A percentile compares a stretch with the other conserved stretches of the same genome.
Evolutionary conservation across 2,797 vertebrate genomes (phyloP).

Genomic region (Enteromius treurensis): DNA sequence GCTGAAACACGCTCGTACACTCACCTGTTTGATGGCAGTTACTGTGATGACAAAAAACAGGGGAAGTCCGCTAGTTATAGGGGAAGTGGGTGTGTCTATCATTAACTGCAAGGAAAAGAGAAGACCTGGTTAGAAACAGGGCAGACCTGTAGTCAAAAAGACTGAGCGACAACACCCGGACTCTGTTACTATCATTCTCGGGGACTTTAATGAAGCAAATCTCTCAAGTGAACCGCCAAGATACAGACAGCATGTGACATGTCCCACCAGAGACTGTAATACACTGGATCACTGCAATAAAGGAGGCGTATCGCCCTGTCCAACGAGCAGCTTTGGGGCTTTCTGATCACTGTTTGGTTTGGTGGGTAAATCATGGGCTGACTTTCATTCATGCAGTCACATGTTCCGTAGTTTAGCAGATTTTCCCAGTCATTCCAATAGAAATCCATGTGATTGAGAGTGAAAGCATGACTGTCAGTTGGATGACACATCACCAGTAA

Average conservation of each 20-base stretch:
- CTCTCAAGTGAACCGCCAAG: no score
- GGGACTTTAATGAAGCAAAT: no score
- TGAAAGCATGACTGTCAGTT: not conserved
- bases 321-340: no score
- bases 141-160: not conserved
- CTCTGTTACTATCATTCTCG: no score
- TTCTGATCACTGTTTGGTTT: no score
- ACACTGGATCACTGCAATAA: no score
- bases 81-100: slow-evolving; percentile 99
- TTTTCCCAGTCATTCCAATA: not conserved
- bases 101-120: slow-evolving; percentile 83
- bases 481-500: not conserved
- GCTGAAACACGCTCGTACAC: slow-evolving; percentile 15
- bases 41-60: slow-evolving; percentile 99
- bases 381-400: not conserved
- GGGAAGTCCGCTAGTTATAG: slow-evolving; percentile 96
- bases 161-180: no score
- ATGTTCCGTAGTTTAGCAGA: not conserved
- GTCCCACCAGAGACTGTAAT: no score
- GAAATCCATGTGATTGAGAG: not conserved
- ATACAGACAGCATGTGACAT: no score
- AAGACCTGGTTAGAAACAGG: slow-evolving; percentile 40
- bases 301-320: no score
- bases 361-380: not conserved
- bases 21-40: slow-evolving; percentile 98